Evolutionary conservation across 1,140 invertebrate species (phyloP).

Genomic region (Triops longicaudatus): DNA sequence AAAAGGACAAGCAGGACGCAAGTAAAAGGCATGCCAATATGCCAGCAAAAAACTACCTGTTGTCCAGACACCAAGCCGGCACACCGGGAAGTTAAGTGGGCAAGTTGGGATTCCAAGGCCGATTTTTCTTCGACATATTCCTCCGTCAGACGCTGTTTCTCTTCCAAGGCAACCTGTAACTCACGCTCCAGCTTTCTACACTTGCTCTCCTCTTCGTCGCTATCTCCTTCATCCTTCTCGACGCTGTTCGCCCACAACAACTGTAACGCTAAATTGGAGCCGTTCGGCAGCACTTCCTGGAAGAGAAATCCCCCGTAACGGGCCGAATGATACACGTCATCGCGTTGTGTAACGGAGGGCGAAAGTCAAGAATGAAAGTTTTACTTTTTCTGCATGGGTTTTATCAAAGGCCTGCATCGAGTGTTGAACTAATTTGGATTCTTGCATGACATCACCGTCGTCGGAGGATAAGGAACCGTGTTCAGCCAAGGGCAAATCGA

Average conservation of each 20-base stretch:
- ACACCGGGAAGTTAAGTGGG: neutral
- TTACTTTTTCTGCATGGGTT: neutral
- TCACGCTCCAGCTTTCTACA: neutral
- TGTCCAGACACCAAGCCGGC: neutral
- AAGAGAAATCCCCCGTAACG: neutral
- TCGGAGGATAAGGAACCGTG: neutral
- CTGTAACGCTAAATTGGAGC: neutral
- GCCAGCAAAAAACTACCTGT: neutral
- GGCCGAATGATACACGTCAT: neutral
- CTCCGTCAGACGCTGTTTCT: neutral
- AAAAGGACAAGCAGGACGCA: neutral
- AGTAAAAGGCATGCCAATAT: neutral
- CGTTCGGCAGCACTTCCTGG: neutral
- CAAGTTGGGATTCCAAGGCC: neutral
- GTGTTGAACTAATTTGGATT: neutral
- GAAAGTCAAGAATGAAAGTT: neutral
- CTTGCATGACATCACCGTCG: neutral
- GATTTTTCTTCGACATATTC: neutral
- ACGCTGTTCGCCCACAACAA: neutral
- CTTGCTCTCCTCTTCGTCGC: neutral
- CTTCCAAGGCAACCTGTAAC: neutral
- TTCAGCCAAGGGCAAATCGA: neutral
- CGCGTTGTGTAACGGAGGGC: neutral
- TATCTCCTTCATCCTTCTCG: neutral
- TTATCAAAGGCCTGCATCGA: neutral